Conservation (phyloP, 1,140 invertebrate species). For the Chymomyza costata region DNA sequence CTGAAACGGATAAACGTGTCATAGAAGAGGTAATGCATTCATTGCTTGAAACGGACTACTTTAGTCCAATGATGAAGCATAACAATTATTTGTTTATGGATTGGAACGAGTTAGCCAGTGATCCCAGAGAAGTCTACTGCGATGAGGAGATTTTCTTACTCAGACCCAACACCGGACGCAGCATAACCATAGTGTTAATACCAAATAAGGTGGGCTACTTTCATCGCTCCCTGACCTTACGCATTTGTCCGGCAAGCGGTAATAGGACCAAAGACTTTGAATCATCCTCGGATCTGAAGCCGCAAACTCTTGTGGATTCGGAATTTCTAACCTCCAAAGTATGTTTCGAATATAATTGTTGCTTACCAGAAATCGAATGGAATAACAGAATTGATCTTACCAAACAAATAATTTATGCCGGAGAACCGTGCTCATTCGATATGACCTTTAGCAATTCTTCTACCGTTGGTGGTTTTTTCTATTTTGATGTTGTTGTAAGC, state of each 20-base stretch:
- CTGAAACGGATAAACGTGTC: constrained; percentile 56
- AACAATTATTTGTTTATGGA: constrained; percentile 63
- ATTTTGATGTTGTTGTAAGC: constrained; percentile 62
- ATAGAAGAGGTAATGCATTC: constrained; percentile 44
- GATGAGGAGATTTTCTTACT: constrained; percentile 62
- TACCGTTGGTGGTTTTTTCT: constrained; percentile 46
- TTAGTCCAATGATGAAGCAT: constrained; percentile 48
- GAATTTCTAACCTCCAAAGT: constrained; percentile 51
- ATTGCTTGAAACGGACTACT: constrained; percentile 50
- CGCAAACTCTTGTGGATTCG: constrained; percentile 34
- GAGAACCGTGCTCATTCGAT: constrained; percentile 48
- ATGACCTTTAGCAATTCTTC: constrained; percentile 50
- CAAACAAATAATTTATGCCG: constrained; percentile 40
- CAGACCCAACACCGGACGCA: constrained; percentile 58
- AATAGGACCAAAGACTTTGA: constrained; percentile 24
- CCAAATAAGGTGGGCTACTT: constrained; percentile 54
- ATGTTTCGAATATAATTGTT: constrained; percentile 62
- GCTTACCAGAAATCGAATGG: constrained; percentile 47
- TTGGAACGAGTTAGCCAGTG: constrained; percentile 61
- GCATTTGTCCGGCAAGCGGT: constrained; percentile 41
- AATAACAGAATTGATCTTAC: constrained; percentile 35
- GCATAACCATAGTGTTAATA: constrained; percentile 52
- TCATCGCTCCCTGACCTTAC: constrained; percentile 46
- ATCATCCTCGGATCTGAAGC: constrained; percentile 3
- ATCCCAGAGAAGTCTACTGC: constrained; percentile 56